These are phyloP conservation scores for Pachyrhynchus sulphureomaculatus DNA, from an alignment of 1,140 invertebrate species.

Conservation along the genomic window DNA sequence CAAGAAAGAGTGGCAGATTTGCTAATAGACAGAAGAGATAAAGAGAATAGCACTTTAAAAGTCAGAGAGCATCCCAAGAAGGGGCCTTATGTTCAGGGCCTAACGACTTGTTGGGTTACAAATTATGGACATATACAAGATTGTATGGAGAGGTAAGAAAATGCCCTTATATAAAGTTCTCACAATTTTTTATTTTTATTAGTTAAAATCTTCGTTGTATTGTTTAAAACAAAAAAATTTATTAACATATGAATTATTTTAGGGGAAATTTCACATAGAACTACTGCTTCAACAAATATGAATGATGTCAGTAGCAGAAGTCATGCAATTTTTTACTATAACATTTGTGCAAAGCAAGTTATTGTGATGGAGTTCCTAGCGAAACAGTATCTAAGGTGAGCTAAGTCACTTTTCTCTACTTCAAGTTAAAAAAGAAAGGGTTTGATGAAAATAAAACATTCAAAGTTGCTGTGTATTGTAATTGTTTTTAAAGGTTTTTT, in stretches of 20 bases:
- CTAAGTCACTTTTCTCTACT: too few species aligned
- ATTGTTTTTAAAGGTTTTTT: too few species aligned
- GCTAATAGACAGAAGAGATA: conserved; percentile 52
- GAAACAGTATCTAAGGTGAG: conserved; percentile 81
- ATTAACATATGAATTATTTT: too few species aligned
- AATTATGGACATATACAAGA: conserved; percentile 84
- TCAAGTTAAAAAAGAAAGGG: too few species aligned
- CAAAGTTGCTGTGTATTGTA: too few species aligned
- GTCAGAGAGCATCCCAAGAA: conserved; percentile 83
- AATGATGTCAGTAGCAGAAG: conserved; percentile 59
- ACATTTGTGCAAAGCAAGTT: conserved; percentile 79
- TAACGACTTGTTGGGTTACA: conserved; percentile 80
- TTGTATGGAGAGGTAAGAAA: conserved; percentile 45
- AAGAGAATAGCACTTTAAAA: conserved; percentile 54
- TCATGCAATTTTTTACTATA: conserved; percentile 63
- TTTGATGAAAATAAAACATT: too few species aligned
- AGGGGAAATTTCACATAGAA: conserved; percentile 78
- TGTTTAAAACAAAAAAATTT: too few species aligned
- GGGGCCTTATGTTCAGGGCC: conserved; percentile 88
- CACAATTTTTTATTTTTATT: too few species aligned
- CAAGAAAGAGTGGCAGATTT: conserved; percentile 82
- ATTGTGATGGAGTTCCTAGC: conserved; percentile 66
- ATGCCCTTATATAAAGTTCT: too few species aligned
- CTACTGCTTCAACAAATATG: conserved; percentile 58
- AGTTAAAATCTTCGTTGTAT: too few species aligned